A percentile compares a stretch with the other conserved stretches of the same genome.
These are phyloP conservation scores for Zosterops japonicus DNA, from an alignment of 2,113 vertebrate genomes.

Conservation along the genomic window DNA sequence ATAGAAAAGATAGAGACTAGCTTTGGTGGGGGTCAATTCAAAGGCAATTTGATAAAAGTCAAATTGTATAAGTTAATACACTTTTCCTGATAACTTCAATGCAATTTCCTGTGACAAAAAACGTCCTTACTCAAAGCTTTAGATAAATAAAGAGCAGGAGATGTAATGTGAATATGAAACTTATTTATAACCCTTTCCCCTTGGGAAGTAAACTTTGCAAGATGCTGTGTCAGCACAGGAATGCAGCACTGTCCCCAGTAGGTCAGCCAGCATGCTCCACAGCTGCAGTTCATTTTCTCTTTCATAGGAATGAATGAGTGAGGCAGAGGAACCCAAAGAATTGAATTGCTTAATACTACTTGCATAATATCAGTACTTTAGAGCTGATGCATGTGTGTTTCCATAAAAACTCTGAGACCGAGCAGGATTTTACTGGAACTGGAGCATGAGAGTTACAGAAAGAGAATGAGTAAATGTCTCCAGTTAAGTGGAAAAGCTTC, in stretches of 20 bases:
- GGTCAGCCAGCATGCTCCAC: slow-evolving; percentile 15
- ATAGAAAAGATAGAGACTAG: not conserved
- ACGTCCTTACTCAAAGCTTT: not conserved
- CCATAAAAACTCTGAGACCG: not conserved
- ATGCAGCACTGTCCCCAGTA: not conserved
- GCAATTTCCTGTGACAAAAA: slow-evolving; percentile 3
- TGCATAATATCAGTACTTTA: not conserved
- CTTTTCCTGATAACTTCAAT: slow-evolving; percentile 7
- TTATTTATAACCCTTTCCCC: slow-evolving; percentile 27
- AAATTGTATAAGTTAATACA: not conserved
- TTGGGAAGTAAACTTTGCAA: slow-evolving; percentile 16
- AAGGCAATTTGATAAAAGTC: not conserved
- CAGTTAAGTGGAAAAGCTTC: slow-evolving; percentile 39
- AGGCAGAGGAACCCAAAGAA: not conserved
- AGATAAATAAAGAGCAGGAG: not conserved
- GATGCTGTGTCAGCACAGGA: not conserved
- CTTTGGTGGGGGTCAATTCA: not conserved
- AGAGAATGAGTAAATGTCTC: slow-evolving; percentile 16
- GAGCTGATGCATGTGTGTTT: not conserved
- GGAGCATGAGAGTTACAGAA: not conserved
- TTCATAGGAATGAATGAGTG: not conserved
- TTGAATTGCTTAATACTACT: not conserved
- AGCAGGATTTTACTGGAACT: slow-evolving; percentile 43
- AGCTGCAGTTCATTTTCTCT: slow-evolving; percentile 46
- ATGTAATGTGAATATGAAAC: not conserved